phyloP scores from a whole-genome alignment of 1,140 invertebrate genomes.

The Coelopa frigida region DNA sequence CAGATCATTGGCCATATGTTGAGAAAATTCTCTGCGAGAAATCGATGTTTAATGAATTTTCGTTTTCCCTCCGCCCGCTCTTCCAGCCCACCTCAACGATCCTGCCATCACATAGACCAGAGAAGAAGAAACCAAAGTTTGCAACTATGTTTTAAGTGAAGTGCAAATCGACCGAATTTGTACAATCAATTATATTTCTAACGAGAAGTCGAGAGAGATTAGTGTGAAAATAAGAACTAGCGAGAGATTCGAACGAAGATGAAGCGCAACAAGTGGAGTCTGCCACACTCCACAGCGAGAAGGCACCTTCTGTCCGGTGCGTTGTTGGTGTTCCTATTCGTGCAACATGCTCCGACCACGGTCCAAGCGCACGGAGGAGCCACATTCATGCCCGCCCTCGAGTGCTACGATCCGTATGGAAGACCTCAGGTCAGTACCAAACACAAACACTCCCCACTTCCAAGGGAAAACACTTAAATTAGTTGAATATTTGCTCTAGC shows the following conservation, averaged over 20 bases:
- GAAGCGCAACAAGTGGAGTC: conserved; percentile 35
- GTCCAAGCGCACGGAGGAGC: conserved; percentile 9
- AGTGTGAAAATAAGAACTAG: background rate
- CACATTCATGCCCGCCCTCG: conserved; percentile 40
- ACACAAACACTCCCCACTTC: too few relatives aligned
- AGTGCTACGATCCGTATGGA: conserved; percentile 42
- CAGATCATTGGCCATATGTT: too few relatives aligned
- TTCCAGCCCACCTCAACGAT: too few relatives aligned
- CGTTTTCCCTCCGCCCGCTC: too few relatives aligned
- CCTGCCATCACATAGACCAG: too few relatives aligned
- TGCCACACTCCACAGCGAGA: conserved; percentile 17
- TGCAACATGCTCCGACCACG: conserved; percentile 11
- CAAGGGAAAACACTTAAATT: background rate
- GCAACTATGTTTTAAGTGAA: background rate
- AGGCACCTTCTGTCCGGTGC: conserved; percentile 4
- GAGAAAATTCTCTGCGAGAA: too few relatives aligned
- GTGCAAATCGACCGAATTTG: too few relatives aligned
- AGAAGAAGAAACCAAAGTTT: background rate
- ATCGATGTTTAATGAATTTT: too few relatives aligned
- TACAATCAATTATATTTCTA: too few relatives aligned
- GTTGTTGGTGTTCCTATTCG: conserved; percentile 4
- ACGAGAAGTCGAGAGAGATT: too few relatives aligned
- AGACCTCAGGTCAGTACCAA: conserved; percentile 41
- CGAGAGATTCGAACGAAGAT: too few relatives aligned
- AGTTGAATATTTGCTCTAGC: too few relatives aligned